Percentiles rank a stretch among this genome's conserved stretches.
These are phyloP conservation scores for Characodon lateralis DNA, from an alignment of 2,797 vertebrate species.

Conservation along the genomic window DNA sequence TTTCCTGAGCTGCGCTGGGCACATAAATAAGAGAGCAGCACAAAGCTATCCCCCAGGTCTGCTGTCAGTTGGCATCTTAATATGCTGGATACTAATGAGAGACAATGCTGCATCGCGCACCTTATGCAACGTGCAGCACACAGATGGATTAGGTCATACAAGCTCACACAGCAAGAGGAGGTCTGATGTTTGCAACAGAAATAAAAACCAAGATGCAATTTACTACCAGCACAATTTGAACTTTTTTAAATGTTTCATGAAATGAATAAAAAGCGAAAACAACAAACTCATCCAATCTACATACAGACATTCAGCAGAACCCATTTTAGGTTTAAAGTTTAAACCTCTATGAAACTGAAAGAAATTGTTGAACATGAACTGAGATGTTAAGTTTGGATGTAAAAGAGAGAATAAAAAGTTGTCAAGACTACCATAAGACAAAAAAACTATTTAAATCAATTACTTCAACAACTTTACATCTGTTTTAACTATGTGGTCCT, in stretches of 20 bases:
- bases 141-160: constrained; percentile 59
- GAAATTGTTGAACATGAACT: neutral
- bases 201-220: constrained; percentile 4
- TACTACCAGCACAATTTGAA: neutral
- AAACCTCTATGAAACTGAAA: constrained; percentile 4
- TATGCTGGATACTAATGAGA: constrained; percentile 75
- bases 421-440: neutral
- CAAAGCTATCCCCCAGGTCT: constrained; percentile 77
- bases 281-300: neutral
- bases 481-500: too few species aligned
- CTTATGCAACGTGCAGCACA: constrained; percentile 76
- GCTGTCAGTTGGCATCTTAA: constrained; percentile 80
- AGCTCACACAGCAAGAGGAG: constrained; percentile 50
- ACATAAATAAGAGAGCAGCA: constrained; percentile 77
- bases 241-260: neutral
- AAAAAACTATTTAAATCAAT: too few species aligned
- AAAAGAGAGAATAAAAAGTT: neutral
- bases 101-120: constrained; percentile 76
- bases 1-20: constrained; percentile 67
- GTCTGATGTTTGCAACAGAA: constrained; percentile 23
- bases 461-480: too few species aligned
- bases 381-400: neutral
- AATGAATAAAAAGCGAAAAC: neutral
- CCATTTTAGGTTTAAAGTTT: neutral
- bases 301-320: neutral